Conservation (phyloP, 2,113 vertebrate species). For the Aplodontia rufa region DNA sequence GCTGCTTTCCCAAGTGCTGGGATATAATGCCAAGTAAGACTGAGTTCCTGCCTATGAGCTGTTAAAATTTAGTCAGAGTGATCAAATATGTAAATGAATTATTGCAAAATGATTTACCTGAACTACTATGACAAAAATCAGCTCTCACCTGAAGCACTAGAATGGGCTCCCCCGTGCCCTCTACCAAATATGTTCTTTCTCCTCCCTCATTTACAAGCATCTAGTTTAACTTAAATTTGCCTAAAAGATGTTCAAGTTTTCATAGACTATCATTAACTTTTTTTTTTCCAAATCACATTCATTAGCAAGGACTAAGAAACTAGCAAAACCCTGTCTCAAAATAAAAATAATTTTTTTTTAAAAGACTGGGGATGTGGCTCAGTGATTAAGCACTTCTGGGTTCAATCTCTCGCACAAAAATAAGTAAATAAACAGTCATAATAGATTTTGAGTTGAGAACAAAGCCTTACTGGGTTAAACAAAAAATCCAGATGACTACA, state of each 20-base stretch:
- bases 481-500: background rate
- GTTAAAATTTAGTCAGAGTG: background rate
- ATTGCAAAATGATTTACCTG: conserved; percentile 4
- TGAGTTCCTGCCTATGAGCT: background rate
- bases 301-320: background rate
- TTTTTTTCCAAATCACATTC: background rate
- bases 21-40: background rate
- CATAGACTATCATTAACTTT: background rate
- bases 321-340: too few species aligned
- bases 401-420: too few species aligned
- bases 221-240: background rate
- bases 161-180: background rate
- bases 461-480: conserved; percentile 32
- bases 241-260: background rate
- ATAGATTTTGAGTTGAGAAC: conserved; percentile 29
- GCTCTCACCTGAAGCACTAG: background rate
- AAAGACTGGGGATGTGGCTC: too few species aligned
- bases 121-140: background rate
- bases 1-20: background rate
- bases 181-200: background rate
- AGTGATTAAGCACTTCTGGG: too few species aligned
- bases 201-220: background rate
- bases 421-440: background rate
- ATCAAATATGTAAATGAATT: conserved; percentile 12
- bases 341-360: too few species aligned